Percentiles rank a stretch among this genome's conserved stretches.
phyloP scores from a whole-genome alignment of 92 coral and sea anemone species.

The Phenganax marumi region DNA sequence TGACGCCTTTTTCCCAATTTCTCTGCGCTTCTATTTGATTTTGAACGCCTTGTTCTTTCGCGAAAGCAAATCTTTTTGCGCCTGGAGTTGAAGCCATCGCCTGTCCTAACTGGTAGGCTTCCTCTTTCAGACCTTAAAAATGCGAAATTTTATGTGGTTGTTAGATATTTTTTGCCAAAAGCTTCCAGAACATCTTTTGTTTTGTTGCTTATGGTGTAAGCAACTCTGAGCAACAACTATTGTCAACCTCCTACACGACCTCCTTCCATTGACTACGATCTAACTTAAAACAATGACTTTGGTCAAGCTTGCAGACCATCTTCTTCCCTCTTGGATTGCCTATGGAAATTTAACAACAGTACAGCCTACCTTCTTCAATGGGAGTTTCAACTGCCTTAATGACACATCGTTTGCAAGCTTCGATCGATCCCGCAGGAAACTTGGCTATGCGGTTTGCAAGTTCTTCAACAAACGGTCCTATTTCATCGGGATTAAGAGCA shows the following conservation, averaged over 20 bases:
- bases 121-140: conserved; percentile 66
- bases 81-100: conserved; percentile 78
- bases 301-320: no score
- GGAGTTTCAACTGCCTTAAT: conserved; percentile 75
- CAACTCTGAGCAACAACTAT: no score
- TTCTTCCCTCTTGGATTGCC: no score
- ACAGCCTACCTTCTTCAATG: conserved; percentile 49
- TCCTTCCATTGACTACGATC: no score
- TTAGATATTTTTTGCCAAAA: no score
- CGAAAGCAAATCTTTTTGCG: conserved; percentile 68
- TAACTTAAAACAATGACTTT: no score
- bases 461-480: conserved; percentile 85
- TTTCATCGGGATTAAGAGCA: conserved; percentile 71
- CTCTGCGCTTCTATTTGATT: conserved; percentile 76
- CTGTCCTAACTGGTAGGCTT: conserved; percentile 82
- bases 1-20: conserved; percentile 88
- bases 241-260: no score
- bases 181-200: no score
- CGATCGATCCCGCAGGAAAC: conserved; percentile 79
- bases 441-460: conserved; percentile 85
- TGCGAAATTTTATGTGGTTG: no score
- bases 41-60: conserved; percentile 76
- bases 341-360: no score
- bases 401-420: conserved; percentile 71
- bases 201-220: no score